A percentile compares a stretch with the other conserved stretches of the same genome.
Evolutionary conservation across 2,113 vertebrate species (phyloP).

Genomic region (Helogale parvula): DNA sequence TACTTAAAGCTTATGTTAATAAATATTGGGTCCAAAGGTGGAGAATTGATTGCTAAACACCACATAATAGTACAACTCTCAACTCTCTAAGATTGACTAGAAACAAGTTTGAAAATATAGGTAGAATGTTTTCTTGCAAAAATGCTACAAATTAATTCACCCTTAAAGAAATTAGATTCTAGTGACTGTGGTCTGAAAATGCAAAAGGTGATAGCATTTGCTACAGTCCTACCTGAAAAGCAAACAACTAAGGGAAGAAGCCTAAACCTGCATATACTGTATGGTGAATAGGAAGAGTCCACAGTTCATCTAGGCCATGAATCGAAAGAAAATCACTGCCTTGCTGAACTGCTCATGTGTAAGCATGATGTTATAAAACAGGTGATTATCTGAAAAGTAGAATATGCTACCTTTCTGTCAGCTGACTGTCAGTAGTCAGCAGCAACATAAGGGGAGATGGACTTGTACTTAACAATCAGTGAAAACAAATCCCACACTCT

Average conservation of each 20-base stretch:
- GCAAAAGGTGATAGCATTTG: conserved; percentile 84
- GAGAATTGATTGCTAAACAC: conserved; percentile 85
- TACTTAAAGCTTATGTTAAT: conserved; percentile 90
- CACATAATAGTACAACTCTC: conserved; percentile 84
- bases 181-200: conserved; percentile 88
- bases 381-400: conserved; percentile 83
- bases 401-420: conserved; percentile 89
- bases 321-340: conserved; percentile 86
- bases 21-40: conserved; percentile 86
- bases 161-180: conserved; percentile 88
- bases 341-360: conserved; percentile 89
- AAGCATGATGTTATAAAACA: conserved; percentile 86
- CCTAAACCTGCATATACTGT: conserved; percentile 87
- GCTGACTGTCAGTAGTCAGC: conserved; percentile 87
- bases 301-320: conserved; percentile 84
- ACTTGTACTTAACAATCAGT: conserved; percentile 84
- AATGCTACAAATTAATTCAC: conserved; percentile 87
- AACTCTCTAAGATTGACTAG: conserved; percentile 87
- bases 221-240: conserved; percentile 86
- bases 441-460: conserved; percentile 86
- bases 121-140: conserved; percentile 86
- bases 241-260: conserved; percentile 83
- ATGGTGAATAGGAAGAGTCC: conserved; percentile 88
- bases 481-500: conserved; percentile 79
- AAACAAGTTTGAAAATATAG: conserved; percentile 89